phyloP scores from a whole-genome alignment of 2,888 invertebrate species.

The Drosophila silvestris region DNA sequence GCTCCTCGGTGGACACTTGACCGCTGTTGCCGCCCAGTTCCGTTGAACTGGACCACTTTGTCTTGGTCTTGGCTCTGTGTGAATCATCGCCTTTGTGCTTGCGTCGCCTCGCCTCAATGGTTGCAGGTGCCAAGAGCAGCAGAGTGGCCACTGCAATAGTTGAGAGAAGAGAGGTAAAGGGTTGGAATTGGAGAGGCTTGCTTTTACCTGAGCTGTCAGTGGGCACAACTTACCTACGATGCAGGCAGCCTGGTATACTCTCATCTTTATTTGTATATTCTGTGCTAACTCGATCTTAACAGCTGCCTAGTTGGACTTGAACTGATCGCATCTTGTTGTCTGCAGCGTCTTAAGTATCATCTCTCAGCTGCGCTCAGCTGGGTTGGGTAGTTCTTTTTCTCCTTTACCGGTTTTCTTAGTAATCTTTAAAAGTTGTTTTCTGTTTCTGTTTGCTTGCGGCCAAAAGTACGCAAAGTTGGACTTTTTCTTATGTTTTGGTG shows the following conservation, averaged over 20 bases:
- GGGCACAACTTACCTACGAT: slow-evolving; percentile 59
- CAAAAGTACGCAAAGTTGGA: slow-evolving; percentile 61
- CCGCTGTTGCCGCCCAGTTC: slow-evolving; percentile 58
- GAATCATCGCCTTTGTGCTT: slow-evolving; percentile 71
- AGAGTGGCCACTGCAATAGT: slow-evolving; percentile 49
- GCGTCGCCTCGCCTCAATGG: slow-evolving; percentile 68
- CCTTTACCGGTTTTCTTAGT: slow-evolving; percentile 73
- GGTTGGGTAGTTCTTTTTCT: slow-evolving; percentile 60
- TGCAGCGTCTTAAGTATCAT: slow-evolving; percentile 53
- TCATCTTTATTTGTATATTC: slow-evolving; percentile 47
- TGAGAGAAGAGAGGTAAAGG: not conserved
- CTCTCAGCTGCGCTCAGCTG: slow-evolving; percentile 8
- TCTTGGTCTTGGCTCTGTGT: slow-evolving; percentile 77
- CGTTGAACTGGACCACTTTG: slow-evolving; percentile 81
- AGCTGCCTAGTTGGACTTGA: slow-evolving; percentile 56
- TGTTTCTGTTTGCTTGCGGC: slow-evolving; percentile 44
- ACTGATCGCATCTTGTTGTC: slow-evolving; percentile 64
- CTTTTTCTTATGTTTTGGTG: slow-evolving; percentile 50
- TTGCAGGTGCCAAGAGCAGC: slow-evolving; percentile 53
- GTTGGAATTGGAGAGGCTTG: not conserved
- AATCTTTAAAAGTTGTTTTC: slow-evolving; percentile 39
- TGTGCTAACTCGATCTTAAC: slow-evolving; percentile 41
- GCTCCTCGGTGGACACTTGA: slow-evolving; percentile 80
- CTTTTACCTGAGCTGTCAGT: slow-evolving; percentile 2
- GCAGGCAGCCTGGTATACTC: slow-evolving; percentile 47